phyloP scores from a whole-genome alignment of 2,888 invertebrate genomes.

The Eristalis arbustorum region DNA sequence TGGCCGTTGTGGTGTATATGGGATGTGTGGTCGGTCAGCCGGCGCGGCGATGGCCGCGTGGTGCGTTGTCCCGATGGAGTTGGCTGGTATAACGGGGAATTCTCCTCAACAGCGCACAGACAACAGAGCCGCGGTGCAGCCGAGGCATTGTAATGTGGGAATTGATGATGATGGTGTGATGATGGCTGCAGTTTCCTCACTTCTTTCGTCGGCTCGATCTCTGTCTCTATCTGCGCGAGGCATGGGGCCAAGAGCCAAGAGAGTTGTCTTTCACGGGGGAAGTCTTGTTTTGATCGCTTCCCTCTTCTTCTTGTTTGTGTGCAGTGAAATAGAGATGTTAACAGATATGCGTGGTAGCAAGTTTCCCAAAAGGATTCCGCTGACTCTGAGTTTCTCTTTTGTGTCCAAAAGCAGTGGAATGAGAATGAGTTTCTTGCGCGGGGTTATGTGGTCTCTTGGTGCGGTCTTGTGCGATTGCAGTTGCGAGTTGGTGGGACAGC shows the following conservation, averaged over 20 bases:
- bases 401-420: conserved; percentile 27
- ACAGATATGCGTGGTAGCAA: conserved; percentile 25
- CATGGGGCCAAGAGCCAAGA: not conserved
- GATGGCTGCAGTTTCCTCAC: conserved; percentile 44
- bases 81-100: conserved; percentile 50
- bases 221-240: not conserved
- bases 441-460: not conserved
- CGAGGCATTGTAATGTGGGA: conserved; percentile 53
- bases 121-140: not conserved
- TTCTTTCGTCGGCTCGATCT: not conserved
- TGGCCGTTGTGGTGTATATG: conserved; percentile 51
- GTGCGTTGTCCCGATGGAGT: conserved; percentile 56
- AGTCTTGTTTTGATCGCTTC: conserved; percentile 1
- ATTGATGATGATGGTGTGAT: conserved; percentile 64
- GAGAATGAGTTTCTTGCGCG: not conserved
- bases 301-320: not conserved
- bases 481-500: too few species aligned
- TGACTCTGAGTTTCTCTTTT: conserved; percentile 39
- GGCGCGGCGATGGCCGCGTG: conserved; percentile 6
- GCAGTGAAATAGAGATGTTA: conserved; percentile 46
- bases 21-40: conserved; percentile 44
- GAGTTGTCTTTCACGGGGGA: conserved; percentile 10
- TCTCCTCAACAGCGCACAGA: conserved; percentile 3
- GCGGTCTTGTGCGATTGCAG: not conserved
- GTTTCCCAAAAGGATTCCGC: conserved; percentile 34